Evolutionary conservation across 2,888 invertebrate species (phyloP).

Genomic region (Belgica antarctica): DNA sequence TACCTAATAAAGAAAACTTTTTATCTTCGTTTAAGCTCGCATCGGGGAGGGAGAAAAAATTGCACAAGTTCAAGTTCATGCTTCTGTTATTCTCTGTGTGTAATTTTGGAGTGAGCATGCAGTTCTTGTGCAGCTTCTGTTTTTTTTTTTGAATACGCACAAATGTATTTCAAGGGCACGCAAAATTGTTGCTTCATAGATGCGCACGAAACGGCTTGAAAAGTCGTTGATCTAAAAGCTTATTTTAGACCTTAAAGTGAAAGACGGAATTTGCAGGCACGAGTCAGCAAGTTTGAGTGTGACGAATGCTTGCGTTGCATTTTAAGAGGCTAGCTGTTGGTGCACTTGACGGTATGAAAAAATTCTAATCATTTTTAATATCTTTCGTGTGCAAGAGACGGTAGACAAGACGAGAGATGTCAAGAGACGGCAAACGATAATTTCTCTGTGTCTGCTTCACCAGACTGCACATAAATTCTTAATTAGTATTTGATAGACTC

Average conservation of each 20-base stretch:
- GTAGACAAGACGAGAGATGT: neutral
- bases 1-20: slow-evolving; percentile 30
- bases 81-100: neutral
- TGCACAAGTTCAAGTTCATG: slow-evolving; percentile 41
- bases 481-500: slow-evolving; percentile 18
- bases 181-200: neutral
- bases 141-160: slow-evolving; percentile 1
- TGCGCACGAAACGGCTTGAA: neutral
- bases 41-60: slow-evolving; percentile 1
- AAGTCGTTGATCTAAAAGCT: neutral
- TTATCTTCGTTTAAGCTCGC: slow-evolving; percentile 11
- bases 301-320: too few species aligned
- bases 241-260: neutral
- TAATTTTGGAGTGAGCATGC: slow-evolving; percentile 15
- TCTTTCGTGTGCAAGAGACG: neutral
- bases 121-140: neutral
- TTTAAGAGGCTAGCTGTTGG: too few species aligned
- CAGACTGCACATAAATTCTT: slow-evolving; percentile 27
- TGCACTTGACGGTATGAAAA: neutral
- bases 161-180: slow-evolving; percentile 24
- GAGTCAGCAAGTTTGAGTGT: too few species aligned
- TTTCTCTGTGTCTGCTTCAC: neutral
- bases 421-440: neutral
- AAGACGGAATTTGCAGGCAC: too few species aligned
- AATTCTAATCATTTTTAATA: neutral